Evolutionary conservation across 2,797 vertebrate species (phyloP).

Genomic region (Acanthornis magna): DNA sequence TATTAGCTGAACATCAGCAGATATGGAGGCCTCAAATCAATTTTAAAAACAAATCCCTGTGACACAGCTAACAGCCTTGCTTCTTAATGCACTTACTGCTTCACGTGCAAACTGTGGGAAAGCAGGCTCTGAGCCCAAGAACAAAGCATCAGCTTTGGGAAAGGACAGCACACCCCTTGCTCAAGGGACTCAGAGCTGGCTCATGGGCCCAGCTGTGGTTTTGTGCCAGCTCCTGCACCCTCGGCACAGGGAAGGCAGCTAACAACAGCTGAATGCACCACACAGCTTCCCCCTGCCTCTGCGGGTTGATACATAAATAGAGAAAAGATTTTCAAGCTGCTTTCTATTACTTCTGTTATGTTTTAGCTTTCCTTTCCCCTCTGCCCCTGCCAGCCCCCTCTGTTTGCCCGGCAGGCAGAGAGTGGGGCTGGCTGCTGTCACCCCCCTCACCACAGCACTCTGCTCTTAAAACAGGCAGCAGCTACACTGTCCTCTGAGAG

Average conservation of each 20-base stretch:
- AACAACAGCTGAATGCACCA: not conserved
- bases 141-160: not conserved
- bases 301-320: not conserved
- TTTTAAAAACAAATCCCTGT: not conserved
- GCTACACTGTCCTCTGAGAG: accelerated
- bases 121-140: not conserved
- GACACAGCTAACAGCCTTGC: not conserved
- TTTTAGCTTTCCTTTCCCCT: conserved; percentile 17
- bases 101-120: not conserved
- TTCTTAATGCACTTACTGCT: not conserved
- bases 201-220: accelerated
- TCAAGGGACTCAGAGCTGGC: not conserved
- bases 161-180: accelerated
- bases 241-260: not conserved
- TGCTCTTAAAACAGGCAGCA: not conserved
- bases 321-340: conserved; percentile 1
- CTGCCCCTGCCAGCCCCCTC: not conserved
- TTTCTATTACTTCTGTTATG: conserved; percentile 21
- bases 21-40: not conserved
- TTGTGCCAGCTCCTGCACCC: not conserved
- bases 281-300: not conserved
- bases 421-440: not conserved
- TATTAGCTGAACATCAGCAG: not conserved
- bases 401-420: not conserved
- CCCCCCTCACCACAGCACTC: not conserved